Conservation (phyloP, 2,113 vertebrate genomes). For the Pipra filicauda region DNA sequence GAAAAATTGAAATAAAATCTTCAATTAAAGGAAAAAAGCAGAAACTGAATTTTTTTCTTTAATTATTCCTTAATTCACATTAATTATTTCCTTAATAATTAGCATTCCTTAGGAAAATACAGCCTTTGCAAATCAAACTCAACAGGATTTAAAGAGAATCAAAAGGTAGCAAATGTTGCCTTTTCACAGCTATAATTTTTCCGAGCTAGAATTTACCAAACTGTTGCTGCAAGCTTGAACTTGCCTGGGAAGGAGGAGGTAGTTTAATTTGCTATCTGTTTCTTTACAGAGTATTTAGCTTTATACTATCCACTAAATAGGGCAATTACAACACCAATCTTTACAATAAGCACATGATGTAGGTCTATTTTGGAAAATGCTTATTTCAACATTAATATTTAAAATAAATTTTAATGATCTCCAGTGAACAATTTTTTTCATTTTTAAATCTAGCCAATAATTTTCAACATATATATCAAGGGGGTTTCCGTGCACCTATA, state of each 20-base stretch:
- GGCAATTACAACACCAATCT: background rate
- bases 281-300: slow-evolving; percentile 18
- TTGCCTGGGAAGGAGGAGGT: background rate
- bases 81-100: no score
- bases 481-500: background rate
- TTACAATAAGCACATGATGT: background rate
- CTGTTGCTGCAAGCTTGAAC: background rate
- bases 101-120: background rate
- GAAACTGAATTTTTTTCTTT: background rate
- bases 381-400: background rate
- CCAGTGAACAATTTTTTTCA: background rate
- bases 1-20: background rate
- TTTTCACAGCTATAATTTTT: background rate
- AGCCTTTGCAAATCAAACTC: background rate
- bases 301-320: background rate
- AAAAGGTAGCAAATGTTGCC: background rate
- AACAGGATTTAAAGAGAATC: background rate
- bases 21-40: background rate
- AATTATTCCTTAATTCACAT: background rate
- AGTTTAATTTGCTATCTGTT: background rate
- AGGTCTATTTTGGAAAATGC: background rate
- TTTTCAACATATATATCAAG: background rate
- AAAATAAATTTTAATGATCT: background rate
- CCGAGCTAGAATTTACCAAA: slow-evolving; percentile 14
- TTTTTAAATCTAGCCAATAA: background rate